Percentiles rank a stretch among this genome's conserved stretches.
phyloP scores from a whole-genome alignment of 2,797 vertebrate species.

The Alca torda region DNA sequence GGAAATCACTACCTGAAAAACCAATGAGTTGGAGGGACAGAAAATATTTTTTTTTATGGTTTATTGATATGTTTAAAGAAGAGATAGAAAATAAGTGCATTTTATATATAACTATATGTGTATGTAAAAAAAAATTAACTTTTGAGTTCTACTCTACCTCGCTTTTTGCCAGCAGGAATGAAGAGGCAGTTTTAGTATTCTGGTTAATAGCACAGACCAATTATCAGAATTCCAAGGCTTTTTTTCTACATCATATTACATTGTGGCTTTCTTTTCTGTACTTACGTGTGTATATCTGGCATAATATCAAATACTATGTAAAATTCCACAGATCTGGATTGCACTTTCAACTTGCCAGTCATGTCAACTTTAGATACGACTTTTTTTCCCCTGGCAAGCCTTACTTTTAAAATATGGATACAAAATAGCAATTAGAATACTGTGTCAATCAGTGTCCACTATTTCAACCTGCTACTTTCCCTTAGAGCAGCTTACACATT shows the following conservation, averaged over 20 bases:
- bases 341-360: not conserved
- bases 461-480: conserved; percentile 42
- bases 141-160: not conserved
- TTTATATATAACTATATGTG: not conserved
- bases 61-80: not conserved
- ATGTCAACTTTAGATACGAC: not conserved
- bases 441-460: not conserved
- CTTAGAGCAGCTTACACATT: conserved; percentile 46
- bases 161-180: not conserved
- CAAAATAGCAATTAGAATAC: not conserved
- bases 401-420: not conserved
- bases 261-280: not conserved
- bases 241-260: not conserved
- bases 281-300: not conserved
- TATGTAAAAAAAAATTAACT: not conserved
- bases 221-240: not conserved
- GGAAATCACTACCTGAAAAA: not conserved
- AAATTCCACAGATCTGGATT: not conserved
- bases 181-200: not conserved
- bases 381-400: not conserved
- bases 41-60: not conserved
- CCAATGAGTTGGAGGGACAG: not conserved
- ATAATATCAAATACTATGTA: not conserved
- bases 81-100: not conserved
- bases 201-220: not conserved